Conservation (phyloP, 2,888 invertebrate species). For the Drosophila quinaria region DNA sequence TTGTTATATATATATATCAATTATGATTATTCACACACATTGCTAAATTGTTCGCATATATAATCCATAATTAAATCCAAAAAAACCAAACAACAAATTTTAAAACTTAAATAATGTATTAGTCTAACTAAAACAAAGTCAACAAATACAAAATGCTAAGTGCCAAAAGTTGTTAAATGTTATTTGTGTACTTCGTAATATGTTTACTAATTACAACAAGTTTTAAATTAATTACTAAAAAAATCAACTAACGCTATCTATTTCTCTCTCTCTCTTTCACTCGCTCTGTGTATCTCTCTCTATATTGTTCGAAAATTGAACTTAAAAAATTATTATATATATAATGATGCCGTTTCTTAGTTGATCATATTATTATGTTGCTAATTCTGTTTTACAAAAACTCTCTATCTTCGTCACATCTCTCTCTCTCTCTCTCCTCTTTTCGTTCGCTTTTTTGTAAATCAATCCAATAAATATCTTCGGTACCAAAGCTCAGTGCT, state of each 20-base stretch:
- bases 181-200: constrained; percentile 82
- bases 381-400: constrained; percentile 51
- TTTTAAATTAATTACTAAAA: constrained; percentile 74
- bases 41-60: constrained; percentile 82
- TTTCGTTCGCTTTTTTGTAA: constrained; percentile 68
- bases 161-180: constrained; percentile 81
- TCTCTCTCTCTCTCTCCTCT: constrained; percentile 40
- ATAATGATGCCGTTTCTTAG: constrained; percentile 76
- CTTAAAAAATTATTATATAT: constrained; percentile 53
- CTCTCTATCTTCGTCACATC: constrained; percentile 37
- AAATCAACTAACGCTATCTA: constrained; percentile 63
- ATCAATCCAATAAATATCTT: constrained; percentile 6
- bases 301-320: constrained; percentile 68
- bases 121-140: constrained; percentile 73
- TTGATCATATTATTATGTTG: constrained; percentile 78
- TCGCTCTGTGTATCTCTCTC: constrained; percentile 47
- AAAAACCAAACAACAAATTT: constrained; percentile 57
- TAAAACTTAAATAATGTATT: constrained; percentile 75
- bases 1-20: constrained; percentile 81
- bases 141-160: constrained; percentile 63
- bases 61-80: constrained; percentile 71
- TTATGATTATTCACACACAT: constrained; percentile 82
- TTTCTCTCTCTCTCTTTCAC: constrained; percentile 34
- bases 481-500: constrained; percentile 51
- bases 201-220: constrained; percentile 79